Percentiles rank a stretch among this genome's conserved stretches.
These are phyloP conservation scores for Silurus glanis DNA, from an alignment of 2,113 vertebrate species.

Conservation along the genomic window DNA sequence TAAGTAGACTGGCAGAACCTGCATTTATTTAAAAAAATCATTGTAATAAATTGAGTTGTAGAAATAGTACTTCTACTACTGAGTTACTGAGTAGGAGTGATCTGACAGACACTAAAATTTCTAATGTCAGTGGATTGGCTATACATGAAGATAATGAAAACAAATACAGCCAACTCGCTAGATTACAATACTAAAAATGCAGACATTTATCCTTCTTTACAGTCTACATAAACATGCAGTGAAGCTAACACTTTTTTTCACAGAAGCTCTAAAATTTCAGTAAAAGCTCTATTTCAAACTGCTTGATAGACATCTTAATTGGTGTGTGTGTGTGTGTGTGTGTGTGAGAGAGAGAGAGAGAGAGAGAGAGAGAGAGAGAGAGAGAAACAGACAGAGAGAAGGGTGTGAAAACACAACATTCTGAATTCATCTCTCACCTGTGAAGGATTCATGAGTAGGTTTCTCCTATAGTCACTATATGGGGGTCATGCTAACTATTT, in stretches of 20 bases:
- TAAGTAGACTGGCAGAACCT: neutral
- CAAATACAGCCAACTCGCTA: neutral
- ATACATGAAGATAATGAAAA: neutral
- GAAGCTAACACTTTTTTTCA: neutral
- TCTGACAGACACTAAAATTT: neutral
- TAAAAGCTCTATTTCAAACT: slow-evolving; percentile 17
- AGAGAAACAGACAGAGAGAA: neutral
- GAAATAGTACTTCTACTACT: too few relatives aligned
- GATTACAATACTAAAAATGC: neutral
- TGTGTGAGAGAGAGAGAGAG: slow-evolving; percentile 8
- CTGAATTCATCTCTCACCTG: slow-evolving; percentile 12
- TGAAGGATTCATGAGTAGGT: neutral
- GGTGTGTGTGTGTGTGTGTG: slow-evolving; percentile 10
- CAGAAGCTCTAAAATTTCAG: neutral
- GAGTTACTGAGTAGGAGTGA: too few relatives aligned
- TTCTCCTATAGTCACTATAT: slow-evolving; percentile 22
- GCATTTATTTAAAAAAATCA: neutral
- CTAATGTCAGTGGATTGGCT: neutral
- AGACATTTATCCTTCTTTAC: slow-evolving; percentile 1
- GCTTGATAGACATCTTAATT: slow-evolving; percentile 21
- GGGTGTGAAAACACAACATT: slow-evolving; percentile 21
- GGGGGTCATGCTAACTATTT: slow-evolving; percentile 1
- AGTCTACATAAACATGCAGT: neutral
- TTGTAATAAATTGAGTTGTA: neutral
- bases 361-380: neutral